Evolutionary conservation across 2,113 vertebrate genomes (phyloP).

Genomic region (Tetrax tetrax): DNA sequence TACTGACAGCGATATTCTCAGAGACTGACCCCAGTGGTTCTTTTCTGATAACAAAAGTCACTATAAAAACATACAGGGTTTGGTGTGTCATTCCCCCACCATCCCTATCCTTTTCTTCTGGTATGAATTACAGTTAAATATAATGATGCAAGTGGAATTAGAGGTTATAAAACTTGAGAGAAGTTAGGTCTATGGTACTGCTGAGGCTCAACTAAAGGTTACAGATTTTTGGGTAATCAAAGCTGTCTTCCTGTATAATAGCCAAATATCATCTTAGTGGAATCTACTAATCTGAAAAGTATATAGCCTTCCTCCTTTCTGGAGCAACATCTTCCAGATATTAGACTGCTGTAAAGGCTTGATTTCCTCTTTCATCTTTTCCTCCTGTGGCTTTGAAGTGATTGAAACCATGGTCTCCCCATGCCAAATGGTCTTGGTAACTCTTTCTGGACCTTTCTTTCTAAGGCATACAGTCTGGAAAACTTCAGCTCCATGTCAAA

Average conservation of each 20-base stretch:
- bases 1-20: neutral
- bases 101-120: neutral
- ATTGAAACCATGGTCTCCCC: neutral
- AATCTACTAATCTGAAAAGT: neutral
- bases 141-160: neutral
- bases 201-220: neutral
- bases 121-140: neutral
- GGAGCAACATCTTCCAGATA: neutral
- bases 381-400: neutral
- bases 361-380: neutral
- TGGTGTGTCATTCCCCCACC: neutral
- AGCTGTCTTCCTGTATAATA: neutral
- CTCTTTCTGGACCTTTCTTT: no score
- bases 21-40: neutral
- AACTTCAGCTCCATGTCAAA: neutral
- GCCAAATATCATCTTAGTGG: neutral
- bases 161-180: neutral
- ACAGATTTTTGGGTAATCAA: neutral
- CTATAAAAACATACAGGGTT: neutral
- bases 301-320: neutral
- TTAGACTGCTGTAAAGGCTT: neutral
- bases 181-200: neutral
- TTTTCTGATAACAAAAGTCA: neutral
- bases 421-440: neutral
- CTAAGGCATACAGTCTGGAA: neutral